Evolutionary conservation across 1,140 invertebrate species (phyloP).

Genomic region (Bathynomus jamesi): DNA sequence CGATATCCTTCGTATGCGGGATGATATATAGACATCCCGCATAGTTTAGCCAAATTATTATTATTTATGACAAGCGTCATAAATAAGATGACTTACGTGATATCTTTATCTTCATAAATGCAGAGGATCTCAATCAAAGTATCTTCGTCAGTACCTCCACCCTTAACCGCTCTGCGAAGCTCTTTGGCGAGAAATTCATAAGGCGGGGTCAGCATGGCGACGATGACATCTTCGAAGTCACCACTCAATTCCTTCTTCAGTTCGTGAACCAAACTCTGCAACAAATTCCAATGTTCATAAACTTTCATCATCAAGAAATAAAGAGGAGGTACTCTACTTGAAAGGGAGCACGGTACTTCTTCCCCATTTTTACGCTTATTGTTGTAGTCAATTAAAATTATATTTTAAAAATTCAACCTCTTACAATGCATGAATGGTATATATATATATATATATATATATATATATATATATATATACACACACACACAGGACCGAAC

Average conservation of each 20-base stretch:
- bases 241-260: constrained; percentile 83
- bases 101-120: constrained; percentile 8
- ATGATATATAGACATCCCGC: no score
- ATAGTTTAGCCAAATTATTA: no score
- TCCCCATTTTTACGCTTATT: no score
- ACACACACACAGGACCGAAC: background rate
- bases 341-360: no score
- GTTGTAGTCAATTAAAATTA: no score
- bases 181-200: constrained; percentile 79
- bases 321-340: no score
- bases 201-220: constrained; percentile 79
- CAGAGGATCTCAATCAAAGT: constrained; percentile 37
- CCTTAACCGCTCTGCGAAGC: constrained; percentile 72
- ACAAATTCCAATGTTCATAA: no score
- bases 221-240: constrained; percentile 78
- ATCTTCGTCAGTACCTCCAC: constrained; percentile 62
- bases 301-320: no score
- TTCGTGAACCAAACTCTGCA: constrained; percentile 76
- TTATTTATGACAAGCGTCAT: no score
- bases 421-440: no score
- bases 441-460: background rate
- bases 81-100: constrained; percentile 36
- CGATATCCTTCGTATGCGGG: no score
- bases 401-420: no score
- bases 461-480: background rate